Base-by-base conservation (phyloP, 1,140 invertebrate genomes). In the Drosophila repleta region DNA sequence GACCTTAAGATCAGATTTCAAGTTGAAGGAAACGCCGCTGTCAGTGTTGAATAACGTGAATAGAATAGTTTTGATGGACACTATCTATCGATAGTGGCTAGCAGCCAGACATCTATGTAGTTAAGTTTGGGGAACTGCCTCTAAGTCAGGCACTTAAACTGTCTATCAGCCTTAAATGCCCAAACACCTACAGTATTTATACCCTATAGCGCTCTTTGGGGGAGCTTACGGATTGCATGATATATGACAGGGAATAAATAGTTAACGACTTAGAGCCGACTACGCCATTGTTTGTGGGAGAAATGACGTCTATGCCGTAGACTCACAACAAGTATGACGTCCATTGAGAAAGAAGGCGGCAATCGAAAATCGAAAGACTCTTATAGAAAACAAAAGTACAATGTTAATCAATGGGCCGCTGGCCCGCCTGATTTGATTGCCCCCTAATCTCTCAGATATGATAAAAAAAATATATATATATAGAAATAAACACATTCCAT, bases 281-380 rank as follows among this genome's bases (percentile, higher is more conserved):
- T 79, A 83, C 79, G 79, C 79, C 63, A 83, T 76, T 76, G 56
- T 63, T 72, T 72, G 52, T 6, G n/a, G 13, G 29, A 61, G 24
- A 35, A 56, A 56, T 57, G 58, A 68, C 63, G 56, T 72, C 51
- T 58, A 29, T 52, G 18, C 20, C 21, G 24, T 6, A 17, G 45
- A 13, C 32, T 29, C 45, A 64, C 51, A 57, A 43, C 52, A 70
- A 52, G 62, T 57, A 48, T 72, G 56, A 72, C 69, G 69, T 72
- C n/a, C 45, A 51, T 45, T 3, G 13, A 51, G 52, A 57, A 71
- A 65, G 43, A 57, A 21, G 15, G n/a, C 26, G 32, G 21, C 53
- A 51, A 18, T 32, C 20, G 3, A n/a, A 51, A 51, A 15, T 26
- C 11, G 18, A 58, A 26, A 20, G 51, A 35, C 15, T 18, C 4